These are phyloP conservation scores for Proisotoma minuta DNA, from an alignment of 2,888 invertebrate species.

Conservation along the genomic window DNA sequence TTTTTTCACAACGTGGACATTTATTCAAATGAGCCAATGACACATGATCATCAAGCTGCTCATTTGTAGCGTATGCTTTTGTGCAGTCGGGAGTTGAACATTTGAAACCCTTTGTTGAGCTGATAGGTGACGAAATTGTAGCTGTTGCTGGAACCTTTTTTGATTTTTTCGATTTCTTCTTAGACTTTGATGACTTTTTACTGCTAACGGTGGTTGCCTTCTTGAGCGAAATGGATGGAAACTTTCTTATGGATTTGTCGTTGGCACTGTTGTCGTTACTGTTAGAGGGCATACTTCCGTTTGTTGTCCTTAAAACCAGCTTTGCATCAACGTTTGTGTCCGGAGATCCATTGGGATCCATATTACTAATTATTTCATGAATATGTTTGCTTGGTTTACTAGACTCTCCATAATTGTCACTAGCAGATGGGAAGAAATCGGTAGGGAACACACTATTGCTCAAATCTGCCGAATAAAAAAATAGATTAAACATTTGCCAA, in stretches of 20 bases:
- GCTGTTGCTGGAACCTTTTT: neutral
- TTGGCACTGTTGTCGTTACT: too few species aligned
- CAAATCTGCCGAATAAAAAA: neutral
- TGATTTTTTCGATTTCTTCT: neutral
- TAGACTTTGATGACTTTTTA: too few species aligned
- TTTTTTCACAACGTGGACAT: neutral
- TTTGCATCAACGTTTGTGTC: conserved; percentile 4
- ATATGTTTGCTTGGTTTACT: conserved; percentile 3
- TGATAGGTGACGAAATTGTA: neutral
- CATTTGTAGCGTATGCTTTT: neutral
- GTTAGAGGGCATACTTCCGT: conserved; percentile 9
- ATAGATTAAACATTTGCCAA: neutral
- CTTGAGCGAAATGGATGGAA: too few species aligned
- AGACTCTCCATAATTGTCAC: neutral
- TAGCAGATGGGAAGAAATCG: neutral
- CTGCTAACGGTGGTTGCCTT: too few species aligned
- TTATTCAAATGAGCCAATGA: neutral
- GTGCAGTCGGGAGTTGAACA: neutral
- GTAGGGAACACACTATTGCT: neutral
- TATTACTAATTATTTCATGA: neutral
- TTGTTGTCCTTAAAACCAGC: neutral
- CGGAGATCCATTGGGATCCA: conserved; percentile 6
- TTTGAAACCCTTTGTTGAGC: neutral
- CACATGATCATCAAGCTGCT: neutral
- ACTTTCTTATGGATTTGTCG: too few species aligned